Evolutionary conservation across 2,797 vertebrate genomes (phyloP), one percentile per base, ranked within the genome.

Genomic region (Gila robusta): DNA sequence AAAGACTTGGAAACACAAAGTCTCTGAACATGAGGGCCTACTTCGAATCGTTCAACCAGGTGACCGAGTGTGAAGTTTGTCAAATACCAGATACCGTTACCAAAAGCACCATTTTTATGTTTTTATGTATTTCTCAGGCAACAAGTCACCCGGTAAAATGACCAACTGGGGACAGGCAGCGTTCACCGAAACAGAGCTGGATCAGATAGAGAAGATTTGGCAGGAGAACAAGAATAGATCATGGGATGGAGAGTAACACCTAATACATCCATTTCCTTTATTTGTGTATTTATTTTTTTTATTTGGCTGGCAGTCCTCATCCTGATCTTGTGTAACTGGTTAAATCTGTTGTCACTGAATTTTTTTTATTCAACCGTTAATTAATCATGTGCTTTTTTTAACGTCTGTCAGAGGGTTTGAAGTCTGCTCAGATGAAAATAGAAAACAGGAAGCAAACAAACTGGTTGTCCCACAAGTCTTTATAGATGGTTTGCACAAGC

Each of bases 1-100:
- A 14, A 97, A 94, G 91, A 97, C 94, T 79, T 99, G 98, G 97
- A 99, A 98, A 91, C 97, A 99, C 93, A 99, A 97, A 93, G 98
- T 99, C 89, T 96, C 96, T 23, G 94, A 98, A 56, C 98, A 99
- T 0, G 98, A 99, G 89, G 98, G 98, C 3, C 90, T 99, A 88
- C 94, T 99, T 71, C 95, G 96, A 28, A 94, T 98, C 91, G 98
- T 99, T 90, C 96, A 98, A 85, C 98, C 98, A 95, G 98, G 98
- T 99, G 93, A 90, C 44, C 16, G 11, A 54, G 11, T 91, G 2
- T 39, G 35, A 67, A 12, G 6, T 10, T 47, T 39, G 16, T 52
- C 21, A 23, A 2, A 21, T 21, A 47, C 2, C 5, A 16, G 10
- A 41, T 47, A n/a, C 1, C 10, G 1, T 41, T 62, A 14, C 62